A percentile compares a stretch with the other conserved stretches of the same genome.
Conservation (phyloP, 2,888 invertebrate species). For the Nomada fabriciana region DNA sequence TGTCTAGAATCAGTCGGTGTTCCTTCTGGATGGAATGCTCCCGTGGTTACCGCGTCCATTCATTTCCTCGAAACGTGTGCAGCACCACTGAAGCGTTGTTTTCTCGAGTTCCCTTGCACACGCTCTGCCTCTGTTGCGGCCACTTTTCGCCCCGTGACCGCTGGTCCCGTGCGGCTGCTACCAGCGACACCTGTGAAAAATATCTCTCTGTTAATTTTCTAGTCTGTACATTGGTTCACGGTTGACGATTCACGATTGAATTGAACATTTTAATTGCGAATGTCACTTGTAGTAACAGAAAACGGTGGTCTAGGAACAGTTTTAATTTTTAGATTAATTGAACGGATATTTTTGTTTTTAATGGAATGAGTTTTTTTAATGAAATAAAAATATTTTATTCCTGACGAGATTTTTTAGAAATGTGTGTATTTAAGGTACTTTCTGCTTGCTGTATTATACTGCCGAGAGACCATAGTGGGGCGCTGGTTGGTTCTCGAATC, state of each 20-base stretch:
- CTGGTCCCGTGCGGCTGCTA: neutral
- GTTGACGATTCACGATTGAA: neutral
- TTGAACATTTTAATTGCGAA: neutral
- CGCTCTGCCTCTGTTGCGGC: neutral
- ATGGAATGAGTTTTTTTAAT: no score
- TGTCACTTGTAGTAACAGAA: no score
- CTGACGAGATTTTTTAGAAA: no score
- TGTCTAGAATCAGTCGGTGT: conserved; percentile 58
- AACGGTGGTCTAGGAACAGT: no score
- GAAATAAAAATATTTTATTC: no score
- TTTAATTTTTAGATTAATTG: no score
- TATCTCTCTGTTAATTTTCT: conserved; percentile 40
- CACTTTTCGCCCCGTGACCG: conserved; percentile 1
- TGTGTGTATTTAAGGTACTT: no score
- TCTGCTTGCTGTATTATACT: no score
- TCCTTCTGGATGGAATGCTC: conserved; percentile 53
- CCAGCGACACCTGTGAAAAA: conserved; percentile 56
- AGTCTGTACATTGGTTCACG: neutral
- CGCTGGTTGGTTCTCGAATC: no score
- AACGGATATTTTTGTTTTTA: no score
- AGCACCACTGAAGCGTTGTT: neutral
- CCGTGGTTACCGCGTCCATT: conserved; percentile 63
- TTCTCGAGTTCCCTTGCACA: neutral
- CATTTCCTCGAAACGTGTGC: conserved; percentile 55
- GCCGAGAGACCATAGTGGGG: no score